Percentiles rank a stretch among this genome's conserved stretches.
These are phyloP conservation scores for Diacarnus erythraeanus DNA, from an alignment of 37 sponge, comb jelly and placozoan species.

Conservation along the genomic window DNA sequence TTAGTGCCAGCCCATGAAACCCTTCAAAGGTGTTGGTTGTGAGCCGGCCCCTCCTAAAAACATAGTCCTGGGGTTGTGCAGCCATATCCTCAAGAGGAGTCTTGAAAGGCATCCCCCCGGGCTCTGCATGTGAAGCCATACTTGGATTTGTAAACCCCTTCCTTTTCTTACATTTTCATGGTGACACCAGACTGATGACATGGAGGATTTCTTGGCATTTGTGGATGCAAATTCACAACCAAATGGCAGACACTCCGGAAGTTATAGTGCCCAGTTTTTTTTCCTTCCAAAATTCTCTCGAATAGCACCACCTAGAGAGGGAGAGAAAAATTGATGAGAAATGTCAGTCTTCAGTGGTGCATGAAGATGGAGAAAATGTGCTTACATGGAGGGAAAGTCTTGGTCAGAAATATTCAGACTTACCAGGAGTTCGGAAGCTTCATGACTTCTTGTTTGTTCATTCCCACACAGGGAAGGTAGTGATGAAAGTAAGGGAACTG, in stretches of 20 bases:
- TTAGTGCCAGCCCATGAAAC: too few species aligned
- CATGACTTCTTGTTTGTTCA: slow-evolving; percentile 29
- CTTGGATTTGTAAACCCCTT: too few species aligned
- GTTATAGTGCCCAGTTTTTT: slow-evolving; percentile 39
- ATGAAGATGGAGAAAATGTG: slow-evolving; percentile 14
- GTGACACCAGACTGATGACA: too few species aligned
- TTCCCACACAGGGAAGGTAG: neutral
- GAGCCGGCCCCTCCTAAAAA: too few species aligned
- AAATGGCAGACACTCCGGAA: slow-evolving; percentile 53
- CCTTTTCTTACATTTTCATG: too few species aligned
- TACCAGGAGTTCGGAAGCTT: slow-evolving; percentile 31
- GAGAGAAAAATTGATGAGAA: slow-evolving; percentile 33
- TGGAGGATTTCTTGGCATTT: slow-evolving; percentile 50
- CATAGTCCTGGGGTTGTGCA: too few species aligned
- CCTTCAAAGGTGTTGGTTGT: too few species aligned
- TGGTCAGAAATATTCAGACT: slow-evolving; percentile 25
- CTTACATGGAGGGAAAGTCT: slow-evolving; percentile 15
- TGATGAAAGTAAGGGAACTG: slow-evolving; percentile 19
- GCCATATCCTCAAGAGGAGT: too few species aligned
- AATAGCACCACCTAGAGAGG: slow-evolving; percentile 17
- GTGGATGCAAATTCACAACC: slow-evolving; percentile 52
- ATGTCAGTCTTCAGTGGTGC: slow-evolving; percentile 20
- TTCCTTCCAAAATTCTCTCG: slow-evolving; percentile 29
- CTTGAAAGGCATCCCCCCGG: too few species aligned
- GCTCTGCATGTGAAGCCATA: too few species aligned